Evolutionary conservation across 2,888 invertebrate species (phyloP), one percentile per base, ranked within the genome.

Genomic region (Siphonodentalium dalli): DNA sequence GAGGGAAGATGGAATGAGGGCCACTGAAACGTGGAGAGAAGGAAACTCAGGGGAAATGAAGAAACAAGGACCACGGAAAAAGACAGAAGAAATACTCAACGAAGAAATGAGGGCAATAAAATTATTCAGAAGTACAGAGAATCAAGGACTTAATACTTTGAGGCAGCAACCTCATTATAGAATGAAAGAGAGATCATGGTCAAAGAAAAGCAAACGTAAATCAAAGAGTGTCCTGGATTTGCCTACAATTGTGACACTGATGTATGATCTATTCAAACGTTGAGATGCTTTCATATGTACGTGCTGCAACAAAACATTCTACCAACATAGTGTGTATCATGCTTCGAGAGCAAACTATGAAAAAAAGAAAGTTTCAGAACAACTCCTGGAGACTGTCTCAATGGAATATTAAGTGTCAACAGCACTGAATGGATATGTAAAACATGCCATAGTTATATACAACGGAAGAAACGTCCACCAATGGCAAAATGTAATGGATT

Each of bases 381-480:
- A 54, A 15, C 29, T 48, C 37, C 21, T 54, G n/a, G n/a, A 42
- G 24, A 40, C 15, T n/a, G 27, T 13, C 27, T 54, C 2, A 47
- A 46, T 21, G 29, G 40, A 33, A 31, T 21, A 15, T 33, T 21
- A 33, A 49, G 55, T 27, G 23, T 21, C 8, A 37, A 24, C n/a
- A 29, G 48, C 15, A 4, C 23, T 29, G 51, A 54, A 31, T 58
- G 51, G 45, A 43, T 58, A 6, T 58, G 58, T 46, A 54, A 54
- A 34, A 58, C 50, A 7, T 58, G 58, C 23, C 34, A 50, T 26
- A 58, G 34, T 38, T 43, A 58, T 29, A 23, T 58, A 9, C 15
- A 7, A 11, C 5, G 28, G 4, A 28, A 23, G 24, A 54, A 42
- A 27, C 38, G 49, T 5, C 58, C 58, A 24, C 50, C 45, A 2